Conservation (phyloP, 2,113 vertebrate species). For the Muntiacus muntjak region DNA sequence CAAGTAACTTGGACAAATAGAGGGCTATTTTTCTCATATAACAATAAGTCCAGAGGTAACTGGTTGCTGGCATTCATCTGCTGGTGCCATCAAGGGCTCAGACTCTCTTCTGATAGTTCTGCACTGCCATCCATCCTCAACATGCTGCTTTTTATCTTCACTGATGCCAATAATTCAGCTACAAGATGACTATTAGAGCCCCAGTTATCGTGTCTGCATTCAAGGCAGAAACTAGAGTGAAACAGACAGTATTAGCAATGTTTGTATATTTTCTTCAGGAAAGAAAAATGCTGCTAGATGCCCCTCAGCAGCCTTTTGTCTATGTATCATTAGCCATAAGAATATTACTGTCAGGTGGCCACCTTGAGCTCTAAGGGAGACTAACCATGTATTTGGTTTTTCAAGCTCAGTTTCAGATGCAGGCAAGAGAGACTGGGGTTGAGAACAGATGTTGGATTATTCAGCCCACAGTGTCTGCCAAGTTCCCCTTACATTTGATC, state of each 20-base stretch:
- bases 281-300: conserved; percentile 23
- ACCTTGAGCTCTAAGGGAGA: conserved; percentile 5
- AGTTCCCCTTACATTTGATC: neutral
- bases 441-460: neutral
- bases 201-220: neutral
- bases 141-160: conserved; percentile 27
- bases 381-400: neutral
- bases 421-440: neutral
- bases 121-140: neutral
- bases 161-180: conserved; percentile 5
- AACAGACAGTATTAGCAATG: conserved; percentile 2
- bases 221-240: neutral
- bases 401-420: neutral
- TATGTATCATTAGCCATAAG: conserved; percentile 6
- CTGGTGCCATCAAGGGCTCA: neutral
- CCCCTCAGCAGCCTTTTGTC: conserved; percentile 18
- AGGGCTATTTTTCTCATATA: neutral
- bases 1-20: neutral
- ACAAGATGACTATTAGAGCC: conserved; percentile 31
- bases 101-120: neutral
- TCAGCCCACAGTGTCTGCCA: neutral
- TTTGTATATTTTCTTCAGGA: conserved; percentile 29
- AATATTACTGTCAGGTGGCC: neutral
- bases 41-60: neutral
- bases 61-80: neutral